phyloP scores from a whole-genome alignment of 2,888 invertebrate species.

The Agrotis puta region DNA sequence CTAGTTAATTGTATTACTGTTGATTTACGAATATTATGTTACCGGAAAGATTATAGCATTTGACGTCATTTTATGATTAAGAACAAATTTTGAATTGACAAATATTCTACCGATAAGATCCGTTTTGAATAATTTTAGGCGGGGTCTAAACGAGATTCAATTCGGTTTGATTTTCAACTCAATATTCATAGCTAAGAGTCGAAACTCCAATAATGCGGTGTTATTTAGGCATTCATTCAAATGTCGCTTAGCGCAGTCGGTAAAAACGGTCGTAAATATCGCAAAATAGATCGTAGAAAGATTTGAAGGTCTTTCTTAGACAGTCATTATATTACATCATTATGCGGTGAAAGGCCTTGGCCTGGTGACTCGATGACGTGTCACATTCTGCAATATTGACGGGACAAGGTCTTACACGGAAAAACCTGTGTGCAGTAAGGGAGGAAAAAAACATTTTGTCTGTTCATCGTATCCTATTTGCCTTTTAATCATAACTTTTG shows the following conservation, averaged over 20 bases:
- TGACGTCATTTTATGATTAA: constrained; percentile 19
- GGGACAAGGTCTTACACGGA: constrained; percentile 4
- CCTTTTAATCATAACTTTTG: no score
- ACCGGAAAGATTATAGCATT: constrained; percentile 18
- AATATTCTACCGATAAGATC: no score
- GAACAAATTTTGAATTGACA: no score
- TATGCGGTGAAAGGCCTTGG: constrained; percentile 16
- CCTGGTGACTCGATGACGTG: constrained; percentile 8
- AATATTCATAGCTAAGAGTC: background rate
- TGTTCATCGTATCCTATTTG: background rate
- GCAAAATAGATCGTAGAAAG: background rate
- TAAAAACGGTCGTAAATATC: background rate
- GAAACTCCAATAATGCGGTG: background rate
- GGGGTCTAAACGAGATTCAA: background rate
- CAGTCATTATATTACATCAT: background rate
- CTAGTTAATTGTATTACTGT: constrained; percentile 55
- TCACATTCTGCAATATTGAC: constrained; percentile 3
- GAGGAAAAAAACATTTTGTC: constrained; percentile 1
- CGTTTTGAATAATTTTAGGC: background rate
- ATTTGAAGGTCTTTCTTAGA: background rate
- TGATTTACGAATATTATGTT: constrained; percentile 32
- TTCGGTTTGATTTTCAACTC: background rate
- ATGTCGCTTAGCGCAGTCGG: background rate
- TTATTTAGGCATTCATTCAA: background rate
- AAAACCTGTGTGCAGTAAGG: background rate